These are phyloP conservation scores for Ctenosaura bakeri DNA, from an alignment of 2,797 vertebrate species.

Conservation along the genomic window DNA sequence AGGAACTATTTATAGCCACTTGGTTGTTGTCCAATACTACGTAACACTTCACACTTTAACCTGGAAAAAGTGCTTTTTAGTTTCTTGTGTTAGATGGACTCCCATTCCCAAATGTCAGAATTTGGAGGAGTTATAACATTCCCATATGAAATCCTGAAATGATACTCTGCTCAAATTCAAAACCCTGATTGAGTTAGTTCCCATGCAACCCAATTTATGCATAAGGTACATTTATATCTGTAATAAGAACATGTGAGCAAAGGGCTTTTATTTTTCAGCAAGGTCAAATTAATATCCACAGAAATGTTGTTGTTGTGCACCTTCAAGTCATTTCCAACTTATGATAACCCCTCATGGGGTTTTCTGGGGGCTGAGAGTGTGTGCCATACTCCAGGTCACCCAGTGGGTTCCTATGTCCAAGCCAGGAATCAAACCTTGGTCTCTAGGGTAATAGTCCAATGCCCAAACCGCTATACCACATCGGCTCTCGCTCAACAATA, in stretches of 20 bases:
- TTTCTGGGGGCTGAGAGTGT: too few species aligned
- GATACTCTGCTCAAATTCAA: neutral
- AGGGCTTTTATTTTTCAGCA: neutral
- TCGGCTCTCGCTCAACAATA: neutral
- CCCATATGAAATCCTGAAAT: neutral
- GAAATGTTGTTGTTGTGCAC: too few species aligned
- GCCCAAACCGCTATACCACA: too few species aligned
- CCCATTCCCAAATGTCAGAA: neutral
- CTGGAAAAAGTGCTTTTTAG: neutral
- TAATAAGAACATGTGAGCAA: neutral
- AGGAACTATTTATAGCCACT: neutral
- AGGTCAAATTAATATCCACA: neutral
- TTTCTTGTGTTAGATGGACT: neutral
- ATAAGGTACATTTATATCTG: neutral
- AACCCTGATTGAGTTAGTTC: neutral
- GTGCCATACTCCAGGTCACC: too few species aligned
- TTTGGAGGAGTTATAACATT: neutral
- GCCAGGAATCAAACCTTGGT: too few species aligned
- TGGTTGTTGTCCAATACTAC: neutral
- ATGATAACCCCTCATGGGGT: too few species aligned
- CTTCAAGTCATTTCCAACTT: too few species aligned
- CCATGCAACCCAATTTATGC: neutral
- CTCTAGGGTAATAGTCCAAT: too few species aligned
- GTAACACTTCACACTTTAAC: neutral
- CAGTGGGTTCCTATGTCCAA: too few species aligned